These are phyloP conservation scores for Nylanderia fulva DNA, from an alignment of 1,140 invertebrate genomes.

Conservation along the genomic window DNA sequence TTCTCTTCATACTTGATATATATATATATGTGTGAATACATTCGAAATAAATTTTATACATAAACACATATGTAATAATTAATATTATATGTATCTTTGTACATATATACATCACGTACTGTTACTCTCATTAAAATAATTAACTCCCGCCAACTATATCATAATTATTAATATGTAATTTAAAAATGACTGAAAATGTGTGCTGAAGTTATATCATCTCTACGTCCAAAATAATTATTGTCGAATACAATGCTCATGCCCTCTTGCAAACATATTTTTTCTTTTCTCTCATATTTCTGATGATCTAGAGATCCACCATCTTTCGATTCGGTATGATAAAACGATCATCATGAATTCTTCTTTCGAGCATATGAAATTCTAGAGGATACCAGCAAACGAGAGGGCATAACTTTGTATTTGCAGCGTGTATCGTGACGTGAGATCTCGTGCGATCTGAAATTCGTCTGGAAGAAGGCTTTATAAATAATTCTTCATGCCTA, in stretches of 20 bases:
- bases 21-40: background rate
- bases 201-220: constrained; percentile 6
- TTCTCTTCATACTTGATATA: background rate
- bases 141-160: constrained; percentile 34
- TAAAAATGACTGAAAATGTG: background rate
- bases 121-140: constrained; percentile 52
- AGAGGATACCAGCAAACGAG: constrained; percentile 23
- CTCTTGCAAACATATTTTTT: background rate
- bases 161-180: constrained; percentile 36
- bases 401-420: constrained; percentile 34
- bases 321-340: background rate
- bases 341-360: constrained; percentile 29
- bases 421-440: constrained; percentile 33
- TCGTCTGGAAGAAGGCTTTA: constrained; percentile 60
- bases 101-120: background rate
- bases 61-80: constrained; percentile 38
- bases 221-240: background rate
- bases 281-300: background rate
- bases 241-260: constrained; percentile 9
- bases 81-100: constrained; percentile 29
- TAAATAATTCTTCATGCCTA: constrained; percentile 57
- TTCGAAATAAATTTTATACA: constrained; percentile 27
- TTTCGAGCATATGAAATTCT: constrained; percentile 33
- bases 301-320: background rate
- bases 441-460: constrained; percentile 46